These are phyloP conservation scores for Eupithecia vulgata DNA, from an alignment of 2,888 invertebrate species.

Conservation along the genomic window DNA sequence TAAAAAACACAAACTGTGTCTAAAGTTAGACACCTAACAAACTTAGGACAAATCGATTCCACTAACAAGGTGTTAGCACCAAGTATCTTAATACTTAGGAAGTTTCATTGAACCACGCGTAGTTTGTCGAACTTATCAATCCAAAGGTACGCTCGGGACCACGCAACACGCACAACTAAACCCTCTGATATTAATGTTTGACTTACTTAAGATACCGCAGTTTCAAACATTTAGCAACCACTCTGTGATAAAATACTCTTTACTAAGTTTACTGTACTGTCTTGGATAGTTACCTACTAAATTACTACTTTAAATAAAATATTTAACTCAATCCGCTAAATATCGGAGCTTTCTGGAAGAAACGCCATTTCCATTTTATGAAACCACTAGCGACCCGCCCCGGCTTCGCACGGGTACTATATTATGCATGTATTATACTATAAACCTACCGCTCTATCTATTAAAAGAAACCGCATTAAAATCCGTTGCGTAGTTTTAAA, in stretches of 20 bases:
- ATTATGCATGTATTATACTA: no score
- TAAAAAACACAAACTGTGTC: background rate
- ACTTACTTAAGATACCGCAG: slow-evolving; percentile 26
- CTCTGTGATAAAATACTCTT: slow-evolving; percentile 30
- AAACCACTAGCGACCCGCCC: no score
- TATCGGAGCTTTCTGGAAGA: no score
- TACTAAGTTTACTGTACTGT: background rate
- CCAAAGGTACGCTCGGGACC: slow-evolving; percentile 21
- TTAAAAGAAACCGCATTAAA: no score
- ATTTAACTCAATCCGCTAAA: no score
- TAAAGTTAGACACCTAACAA: background rate
- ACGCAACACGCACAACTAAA: slow-evolving; percentile 26
- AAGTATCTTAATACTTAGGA: background rate
- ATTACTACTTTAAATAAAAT: no score
- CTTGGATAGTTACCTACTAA: no score
- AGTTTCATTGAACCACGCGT: slow-evolving; percentile 11
- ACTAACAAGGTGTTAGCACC: background rate
- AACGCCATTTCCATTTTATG: no score
- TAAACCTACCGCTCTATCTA: no score
- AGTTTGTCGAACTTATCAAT: slow-evolving; percentile 30
- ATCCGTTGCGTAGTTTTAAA: no score
- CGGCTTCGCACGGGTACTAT: no score
- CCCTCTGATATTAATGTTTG: slow-evolving; percentile 31
- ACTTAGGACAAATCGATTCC: background rate
- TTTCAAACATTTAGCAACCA: slow-evolving; percentile 29